Percentiles rank a stretch among this genome's conserved stretches.
These are phyloP conservation scores for Tetanocera ferruginea DNA, from an alignment of 2,888 invertebrate genomes.

Conservation along the genomic window DNA sequence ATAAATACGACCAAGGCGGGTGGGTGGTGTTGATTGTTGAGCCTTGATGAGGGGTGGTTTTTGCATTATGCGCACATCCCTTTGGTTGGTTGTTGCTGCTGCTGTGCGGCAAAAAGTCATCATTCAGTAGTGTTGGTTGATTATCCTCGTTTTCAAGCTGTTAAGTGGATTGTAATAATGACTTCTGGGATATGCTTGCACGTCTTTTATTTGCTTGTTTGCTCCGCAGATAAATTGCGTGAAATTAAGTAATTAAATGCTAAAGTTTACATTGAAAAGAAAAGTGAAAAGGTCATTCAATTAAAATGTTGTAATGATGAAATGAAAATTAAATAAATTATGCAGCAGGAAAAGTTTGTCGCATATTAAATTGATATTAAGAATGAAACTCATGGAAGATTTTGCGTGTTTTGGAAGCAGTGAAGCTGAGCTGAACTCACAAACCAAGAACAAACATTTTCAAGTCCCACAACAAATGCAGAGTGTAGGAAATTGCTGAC, in stretches of 20 bases:
- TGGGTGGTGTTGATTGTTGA: not conserved
- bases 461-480: too few relatives aligned
- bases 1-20: not conserved
- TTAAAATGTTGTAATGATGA: slow-evolving; percentile 29
- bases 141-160: slow-evolving; percentile 32
- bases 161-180: slow-evolving; percentile 48
- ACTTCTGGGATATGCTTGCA: slow-evolving; percentile 23
- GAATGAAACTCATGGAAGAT: too few relatives aligned
- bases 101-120: slow-evolving; percentile 10
- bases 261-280: slow-evolving; percentile 52
- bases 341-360: too few relatives aligned
- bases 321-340: not conserved
- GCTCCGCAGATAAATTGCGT: slow-evolving; percentile 60
- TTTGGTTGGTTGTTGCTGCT: not conserved
- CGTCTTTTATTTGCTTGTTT: not conserved
- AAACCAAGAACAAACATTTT: too few relatives aligned
- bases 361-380: too few relatives aligned
- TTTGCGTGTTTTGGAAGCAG: not conserved
- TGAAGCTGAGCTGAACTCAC: not conserved
- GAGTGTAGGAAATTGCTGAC: too few relatives aligned
- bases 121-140: not conserved
- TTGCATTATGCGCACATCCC: not conserved
- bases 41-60: slow-evolving; percentile 7
- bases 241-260: slow-evolving; percentile 66
- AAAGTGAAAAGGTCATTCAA: slow-evolving; percentile 44